Evolutionary conservation across 2,888 invertebrate species (phyloP), one percentile per base, ranked within the genome.

Genomic region (Drosophila neotestacea): DNA sequence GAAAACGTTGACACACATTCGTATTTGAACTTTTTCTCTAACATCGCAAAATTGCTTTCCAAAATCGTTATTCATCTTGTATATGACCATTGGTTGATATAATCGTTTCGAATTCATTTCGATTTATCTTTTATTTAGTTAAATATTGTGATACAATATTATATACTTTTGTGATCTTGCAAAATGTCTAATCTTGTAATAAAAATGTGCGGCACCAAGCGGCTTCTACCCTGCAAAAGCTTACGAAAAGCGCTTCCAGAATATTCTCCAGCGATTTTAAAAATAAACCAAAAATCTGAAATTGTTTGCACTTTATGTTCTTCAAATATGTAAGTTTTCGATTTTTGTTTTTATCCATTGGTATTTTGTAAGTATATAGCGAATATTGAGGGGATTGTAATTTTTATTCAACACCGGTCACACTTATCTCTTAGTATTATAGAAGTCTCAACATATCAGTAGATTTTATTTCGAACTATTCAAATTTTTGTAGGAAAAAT

Each of bases 1-100:
- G 88, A 81, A 52, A 56, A 56, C 62, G 82, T 72, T 83, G 85
- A 87, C 89, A 83, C 89, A 83, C 89, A 83, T 89, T 88, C 88
- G 83, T 77, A 85, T 85, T 79, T 72, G 67, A 63, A 76, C 48
- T 68, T 77, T 80, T 80, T 79, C 69, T 79, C 71, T 73, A 83
- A 70, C 70, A 70, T 68, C 61, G 70, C 70, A 61, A 77, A 77
- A 81, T 78, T 81, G 62, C 72, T 59, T 62, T 62, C 47, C 13
- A 47, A 66, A 64, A 70, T 51, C 66, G 62, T 69, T 67, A 59
- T 65, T 66, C 42, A 67, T 65, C 67, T 70, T 62, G 51, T 72
- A 51, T 77, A 73, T 54, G 61, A 72, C 48, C 55, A 59, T 65
- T 52, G 32, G 55, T 65, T 72, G 47, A 63, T 67, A 48, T 63